These are phyloP conservation scores for Sipha flava DNA, from an alignment of 1,140 invertebrate species.

Conservation along the genomic window DNA sequence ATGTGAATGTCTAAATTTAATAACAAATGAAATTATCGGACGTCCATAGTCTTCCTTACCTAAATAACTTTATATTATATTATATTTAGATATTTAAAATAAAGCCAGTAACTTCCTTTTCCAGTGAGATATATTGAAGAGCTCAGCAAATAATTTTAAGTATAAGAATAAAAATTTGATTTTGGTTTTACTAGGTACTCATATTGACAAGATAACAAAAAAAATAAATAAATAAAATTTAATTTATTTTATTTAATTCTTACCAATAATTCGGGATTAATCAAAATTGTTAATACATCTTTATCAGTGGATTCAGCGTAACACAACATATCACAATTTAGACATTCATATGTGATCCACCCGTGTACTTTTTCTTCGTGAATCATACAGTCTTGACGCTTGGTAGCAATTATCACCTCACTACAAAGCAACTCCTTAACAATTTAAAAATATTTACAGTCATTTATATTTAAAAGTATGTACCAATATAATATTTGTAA, in stretches of 20 bases:
- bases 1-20: too few species aligned
- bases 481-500: too few species aligned
- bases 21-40: too few species aligned
- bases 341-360: constrained; percentile 12
- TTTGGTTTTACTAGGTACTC: neutral
- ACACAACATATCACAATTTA: constrained; percentile 18
- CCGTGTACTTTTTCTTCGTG: neutral
- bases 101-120: too few species aligned
- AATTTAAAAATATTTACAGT: neutral
- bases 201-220: neutral
- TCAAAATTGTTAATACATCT: neutral
- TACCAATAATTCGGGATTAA: constrained; percentile 23
- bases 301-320: neutral
- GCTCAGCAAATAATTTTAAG: too few species aligned
- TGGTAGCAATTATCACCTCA: neutral
- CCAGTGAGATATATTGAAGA: too few species aligned
- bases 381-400: neutral
- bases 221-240: neutral
- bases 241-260: neutral
- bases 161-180: too few species aligned
- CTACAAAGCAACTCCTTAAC: neutral
- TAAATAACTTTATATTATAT: too few species aligned
- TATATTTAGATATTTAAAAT: too few species aligned
- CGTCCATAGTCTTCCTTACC: too few species aligned
- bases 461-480: too few species aligned